Conservation (phyloP, 2,797 vertebrate genomes). For the Channallabes apus region DNA sequence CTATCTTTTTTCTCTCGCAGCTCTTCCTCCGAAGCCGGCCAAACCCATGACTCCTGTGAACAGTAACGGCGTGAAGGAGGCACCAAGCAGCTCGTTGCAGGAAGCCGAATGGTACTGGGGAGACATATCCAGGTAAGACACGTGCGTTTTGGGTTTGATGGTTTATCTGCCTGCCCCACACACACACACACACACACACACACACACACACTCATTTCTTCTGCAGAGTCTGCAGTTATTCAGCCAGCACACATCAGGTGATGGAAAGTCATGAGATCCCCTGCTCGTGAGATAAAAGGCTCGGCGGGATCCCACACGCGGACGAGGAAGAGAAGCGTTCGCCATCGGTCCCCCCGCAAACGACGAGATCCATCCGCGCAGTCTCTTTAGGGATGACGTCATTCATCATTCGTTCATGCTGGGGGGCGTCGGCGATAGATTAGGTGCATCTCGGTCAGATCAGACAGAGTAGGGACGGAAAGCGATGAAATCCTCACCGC, state of each 20-base stretch:
- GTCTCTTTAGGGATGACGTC: slow-evolving; percentile 28
- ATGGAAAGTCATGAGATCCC: slow-evolving; percentile 32
- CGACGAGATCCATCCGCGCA: background rate
- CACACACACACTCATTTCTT: background rate
- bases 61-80: slow-evolving; percentile 81
- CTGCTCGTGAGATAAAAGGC: slow-evolving; percentile 35
- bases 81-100: slow-evolving; percentile 78
- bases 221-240: background rate
- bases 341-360: background rate
- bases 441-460: slow-evolving; percentile 14
- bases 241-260: slow-evolving; percentile 19
- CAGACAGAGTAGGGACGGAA: background rate
- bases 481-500: slow-evolving; percentile 8
- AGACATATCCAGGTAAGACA: slow-evolving; percentile 91
- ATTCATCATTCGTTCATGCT: background rate
- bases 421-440: no score
- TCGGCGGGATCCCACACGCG: slow-evolving; percentile 24
- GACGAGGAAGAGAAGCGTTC: background rate
- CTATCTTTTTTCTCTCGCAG: slow-evolving; percentile 66
- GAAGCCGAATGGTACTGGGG: slow-evolving; percentile 99
- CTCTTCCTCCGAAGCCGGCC: slow-evolving; percentile 92
- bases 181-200: background rate
- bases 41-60: slow-evolving; percentile 83
- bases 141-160: background rate
- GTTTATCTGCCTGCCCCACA: background rate